These are phyloP conservation scores for Zoanthus gigantus DNA, from an alignment of 92 coral and sea anemone species.

Conservation along the genomic window DNA sequence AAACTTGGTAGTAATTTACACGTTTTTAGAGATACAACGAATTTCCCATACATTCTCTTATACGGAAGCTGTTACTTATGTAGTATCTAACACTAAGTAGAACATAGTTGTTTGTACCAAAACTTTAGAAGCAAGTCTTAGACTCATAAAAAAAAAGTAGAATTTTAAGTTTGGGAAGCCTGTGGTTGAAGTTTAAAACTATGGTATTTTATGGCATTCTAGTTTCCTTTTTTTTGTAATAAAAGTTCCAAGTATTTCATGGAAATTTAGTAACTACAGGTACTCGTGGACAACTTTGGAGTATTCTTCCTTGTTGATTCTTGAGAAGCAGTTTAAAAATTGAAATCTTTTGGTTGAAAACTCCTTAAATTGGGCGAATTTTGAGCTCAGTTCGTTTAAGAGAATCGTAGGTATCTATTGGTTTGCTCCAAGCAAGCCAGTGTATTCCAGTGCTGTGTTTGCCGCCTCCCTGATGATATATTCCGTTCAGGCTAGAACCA, in stretches of 20 bases:
- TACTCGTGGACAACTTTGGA: neutral
- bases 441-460: neutral
- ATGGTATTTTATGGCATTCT: neutral
- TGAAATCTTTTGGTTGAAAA: neutral
- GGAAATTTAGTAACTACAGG: neutral
- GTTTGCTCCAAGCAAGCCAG: conserved; percentile 23
- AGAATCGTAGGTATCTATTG: neutral
- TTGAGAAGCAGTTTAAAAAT: neutral
- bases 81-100: too few species aligned
- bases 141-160: too few species aligned
- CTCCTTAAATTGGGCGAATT: neutral
- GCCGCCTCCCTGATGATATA: neutral
- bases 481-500: conserved; percentile 16
- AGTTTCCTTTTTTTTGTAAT: neutral
- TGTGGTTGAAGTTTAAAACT: neutral
- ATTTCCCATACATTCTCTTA: too few species aligned
- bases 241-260: neutral
- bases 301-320: neutral
- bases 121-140: too few species aligned
- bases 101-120: too few species aligned
- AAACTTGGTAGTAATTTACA: too few species aligned
- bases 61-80: too few species aligned
- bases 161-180: too few species aligned
- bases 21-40: too few species aligned
- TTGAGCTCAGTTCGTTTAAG: conserved; percentile 14